Evolutionary conservation across 2,113 vertebrate species (phyloP).

Genomic region (Gopherus flavomarginatus): DNA sequence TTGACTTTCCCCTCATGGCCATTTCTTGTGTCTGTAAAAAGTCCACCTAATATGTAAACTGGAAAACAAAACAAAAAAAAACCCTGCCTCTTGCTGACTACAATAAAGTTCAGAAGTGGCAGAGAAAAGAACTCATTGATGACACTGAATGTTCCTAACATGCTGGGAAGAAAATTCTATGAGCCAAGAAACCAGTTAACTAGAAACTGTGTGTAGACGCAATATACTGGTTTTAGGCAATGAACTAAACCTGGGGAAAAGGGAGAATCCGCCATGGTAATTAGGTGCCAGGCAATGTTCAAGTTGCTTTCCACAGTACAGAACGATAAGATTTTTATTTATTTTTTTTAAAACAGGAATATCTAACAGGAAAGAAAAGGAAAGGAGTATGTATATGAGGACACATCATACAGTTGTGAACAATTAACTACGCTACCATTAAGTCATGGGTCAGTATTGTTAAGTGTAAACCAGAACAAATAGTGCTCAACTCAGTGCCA

Average conservation of each 20-base stretch:
- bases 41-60: background rate
- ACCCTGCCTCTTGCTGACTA: background rate
- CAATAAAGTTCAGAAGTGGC: background rate
- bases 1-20: background rate
- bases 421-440: background rate
- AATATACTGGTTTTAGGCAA: background rate
- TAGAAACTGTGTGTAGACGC: background rate
- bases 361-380: background rate
- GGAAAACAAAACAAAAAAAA: background rate
- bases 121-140: background rate
- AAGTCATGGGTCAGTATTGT: background rate
- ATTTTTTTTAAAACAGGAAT: background rate
- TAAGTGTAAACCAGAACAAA: background rate
- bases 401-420: background rate
- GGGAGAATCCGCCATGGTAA: background rate
- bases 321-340: background rate
- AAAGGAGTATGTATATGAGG: background rate
- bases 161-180: background rate
- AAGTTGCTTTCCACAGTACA: background rate
- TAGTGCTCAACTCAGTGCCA: background rate
- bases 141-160: background rate
- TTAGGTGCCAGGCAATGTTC: fast-evolving
- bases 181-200: background rate
- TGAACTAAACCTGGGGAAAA: background rate
- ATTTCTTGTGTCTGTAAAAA: background rate